Evolutionary conservation across 2,113 vertebrate genomes (phyloP).

Genomic region (Hippocampus mohnikei): DNA sequence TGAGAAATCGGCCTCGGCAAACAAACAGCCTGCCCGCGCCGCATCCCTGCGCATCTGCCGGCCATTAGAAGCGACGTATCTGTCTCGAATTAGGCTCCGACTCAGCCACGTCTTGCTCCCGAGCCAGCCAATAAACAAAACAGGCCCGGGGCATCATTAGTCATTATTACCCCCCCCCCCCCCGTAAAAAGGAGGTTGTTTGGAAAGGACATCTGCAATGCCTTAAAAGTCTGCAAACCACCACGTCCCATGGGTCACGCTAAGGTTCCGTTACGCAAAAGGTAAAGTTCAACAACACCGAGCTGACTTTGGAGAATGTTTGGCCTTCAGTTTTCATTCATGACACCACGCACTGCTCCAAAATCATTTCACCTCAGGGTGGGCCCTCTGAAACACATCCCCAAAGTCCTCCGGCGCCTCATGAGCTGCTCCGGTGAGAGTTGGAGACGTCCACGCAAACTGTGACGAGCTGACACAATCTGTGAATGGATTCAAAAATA

Average conservation of each 20-base stretch:
- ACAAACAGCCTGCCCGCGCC: conserved; percentile 77
- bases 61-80: conserved; percentile 80
- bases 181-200: conserved; percentile 27
- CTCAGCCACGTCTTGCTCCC: conserved; percentile 70
- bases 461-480: too few relatives aligned
- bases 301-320: too few relatives aligned
- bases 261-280: conserved; percentile 23
- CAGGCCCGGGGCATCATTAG: conserved; percentile 67
- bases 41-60: conserved; percentile 83
- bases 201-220: conserved; percentile 51
- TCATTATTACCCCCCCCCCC: conserved; percentile 61
- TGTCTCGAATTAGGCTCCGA: conserved; percentile 57
- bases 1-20: conserved; percentile 89
- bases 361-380: conserved; percentile 43
- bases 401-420: background rate
- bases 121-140: conserved; percentile 82
- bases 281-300: conserved; percentile 14
- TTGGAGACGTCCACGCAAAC: too few relatives aligned
- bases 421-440: too few relatives aligned
- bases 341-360: conserved; percentile 23
- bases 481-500: too few relatives aligned
- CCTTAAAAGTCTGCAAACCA: conserved; percentile 5
- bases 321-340: conserved; percentile 26
- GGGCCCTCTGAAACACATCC: background rate
- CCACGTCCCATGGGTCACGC: conserved; percentile 16